Evolutionary conservation across 2,888 invertebrate species (phyloP).

Genomic region (Calliphora vomitoria): DNA sequence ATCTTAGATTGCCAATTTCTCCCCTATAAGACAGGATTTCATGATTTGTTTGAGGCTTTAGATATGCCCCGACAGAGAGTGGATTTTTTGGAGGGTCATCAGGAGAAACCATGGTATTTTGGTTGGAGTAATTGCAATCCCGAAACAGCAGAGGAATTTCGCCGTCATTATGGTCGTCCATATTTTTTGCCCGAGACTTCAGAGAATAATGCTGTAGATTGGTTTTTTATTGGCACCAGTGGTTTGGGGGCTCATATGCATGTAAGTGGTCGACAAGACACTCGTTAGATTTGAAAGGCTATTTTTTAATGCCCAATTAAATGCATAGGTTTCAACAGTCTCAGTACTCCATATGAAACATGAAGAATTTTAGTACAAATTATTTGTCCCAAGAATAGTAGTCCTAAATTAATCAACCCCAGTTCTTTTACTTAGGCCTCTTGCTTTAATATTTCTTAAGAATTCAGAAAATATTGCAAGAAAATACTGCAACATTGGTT

Average conservation of each 20-base stretch:
- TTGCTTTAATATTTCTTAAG: no score
- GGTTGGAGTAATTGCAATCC: slow-evolving; percentile 98
- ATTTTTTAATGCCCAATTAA: no score
- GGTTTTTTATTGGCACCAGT: slow-evolving; percentile 98
- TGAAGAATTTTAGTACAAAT: no score
- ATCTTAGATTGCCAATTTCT: slow-evolving; percentile 94
- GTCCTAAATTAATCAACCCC: no score
- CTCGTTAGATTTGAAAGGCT: no score
- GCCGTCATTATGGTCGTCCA: slow-evolving; percentile 92
- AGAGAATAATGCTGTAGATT: slow-evolving; percentile 95
- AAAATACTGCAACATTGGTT: no score
- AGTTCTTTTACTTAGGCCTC: no score
- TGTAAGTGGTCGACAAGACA: slow-evolving; percentile 85
- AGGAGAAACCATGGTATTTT: slow-evolving; percentile 87
- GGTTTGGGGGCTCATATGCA: slow-evolving; percentile 98
- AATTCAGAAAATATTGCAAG: no score
- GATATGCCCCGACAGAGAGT: slow-evolving; percentile 91
- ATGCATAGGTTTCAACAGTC: no score
- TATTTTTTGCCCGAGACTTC: slow-evolving; percentile 95
- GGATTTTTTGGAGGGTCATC: slow-evolving; percentile 77
- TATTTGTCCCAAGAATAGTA: no score
- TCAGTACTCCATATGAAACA: no score
- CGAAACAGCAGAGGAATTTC: slow-evolving; percentile 90
- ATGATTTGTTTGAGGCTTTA: slow-evolving; percentile 91
- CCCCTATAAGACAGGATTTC: slow-evolving; percentile 95